A percentile compares a stretch with the other conserved stretches of the same genome.
These are phyloP conservation scores for Sarcophaga rosellei DNA, from an alignment of 2,888 invertebrate genomes.

Conservation along the genomic window DNA sequence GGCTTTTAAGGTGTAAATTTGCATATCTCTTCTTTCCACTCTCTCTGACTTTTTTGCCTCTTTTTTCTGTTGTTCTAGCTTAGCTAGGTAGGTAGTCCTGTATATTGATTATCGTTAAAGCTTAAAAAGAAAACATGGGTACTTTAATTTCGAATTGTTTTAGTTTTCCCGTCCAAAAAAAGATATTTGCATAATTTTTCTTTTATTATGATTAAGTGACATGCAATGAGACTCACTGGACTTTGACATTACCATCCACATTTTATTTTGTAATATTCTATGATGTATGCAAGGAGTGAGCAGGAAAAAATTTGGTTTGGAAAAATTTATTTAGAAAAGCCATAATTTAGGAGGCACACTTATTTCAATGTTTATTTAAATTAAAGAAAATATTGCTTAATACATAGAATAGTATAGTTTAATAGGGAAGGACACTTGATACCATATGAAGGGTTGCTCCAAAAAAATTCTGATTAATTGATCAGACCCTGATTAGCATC, in stretches of 20 bases:
- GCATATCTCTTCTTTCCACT: conserved; percentile 51
- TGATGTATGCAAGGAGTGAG: no score
- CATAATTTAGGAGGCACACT: rapidly evolving
- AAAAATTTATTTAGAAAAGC: no score
- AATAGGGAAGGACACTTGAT: no score
- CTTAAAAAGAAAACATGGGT: conserved; percentile 48
- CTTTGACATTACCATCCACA: background rate
- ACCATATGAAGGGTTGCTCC: no score
- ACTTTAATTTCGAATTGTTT: conserved; percentile 44
- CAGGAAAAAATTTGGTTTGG: no score
- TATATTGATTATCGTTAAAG: conserved; percentile 52
- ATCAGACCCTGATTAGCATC: no score
- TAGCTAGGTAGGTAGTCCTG: background rate
- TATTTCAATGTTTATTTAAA: no score
- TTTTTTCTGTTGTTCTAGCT: background rate
- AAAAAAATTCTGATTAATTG: no score
- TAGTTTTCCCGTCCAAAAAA: conserved; percentile 16
- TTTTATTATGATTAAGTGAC: conserved; percentile 37
- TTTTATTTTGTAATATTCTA: no score
- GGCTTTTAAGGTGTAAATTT: conserved; percentile 66
- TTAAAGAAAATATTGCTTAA: no score
- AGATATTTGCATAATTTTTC: conserved; percentile 62
- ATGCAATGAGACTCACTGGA: conserved; percentile 41
- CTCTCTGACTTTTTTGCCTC: background rate
- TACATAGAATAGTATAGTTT: no score